A percentile compares a stretch with the other conserved stretches of the same genome.
phyloP scores from a whole-genome alignment of 2,113 vertebrate species.

The Anarhynchus alexandrinus region DNA sequence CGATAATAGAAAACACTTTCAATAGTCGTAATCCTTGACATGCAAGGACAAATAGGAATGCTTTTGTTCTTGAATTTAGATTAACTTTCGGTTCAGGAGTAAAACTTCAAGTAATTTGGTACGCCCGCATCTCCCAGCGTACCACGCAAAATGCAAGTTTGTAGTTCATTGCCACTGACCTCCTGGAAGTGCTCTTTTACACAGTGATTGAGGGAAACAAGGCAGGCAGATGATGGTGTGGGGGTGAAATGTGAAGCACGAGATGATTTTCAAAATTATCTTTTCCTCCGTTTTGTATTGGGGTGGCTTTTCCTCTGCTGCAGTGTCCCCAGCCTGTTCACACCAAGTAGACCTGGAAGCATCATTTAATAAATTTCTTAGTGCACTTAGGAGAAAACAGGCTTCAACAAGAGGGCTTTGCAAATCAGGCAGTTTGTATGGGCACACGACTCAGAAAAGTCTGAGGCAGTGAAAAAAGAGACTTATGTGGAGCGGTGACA shows the following conservation, averaged over 20 bases:
- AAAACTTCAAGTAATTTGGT: neutral
- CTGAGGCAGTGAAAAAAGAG: neutral
- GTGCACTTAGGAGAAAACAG: neutral
- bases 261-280: neutral
- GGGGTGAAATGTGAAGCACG: neutral
- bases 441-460: neutral
- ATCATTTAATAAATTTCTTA: rapidly evolving
- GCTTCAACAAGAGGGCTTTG: slow-evolving; percentile 23
- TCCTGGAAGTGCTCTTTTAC: neutral
- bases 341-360: neutral
- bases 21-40: slow-evolving; percentile 86
- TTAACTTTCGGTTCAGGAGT: slow-evolving; percentile 64
- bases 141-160: neutral
- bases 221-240: rapidly evolving
- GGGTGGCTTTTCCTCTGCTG: neutral
- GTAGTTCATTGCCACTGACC: neutral
- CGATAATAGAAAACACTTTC: slow-evolving; percentile 83
- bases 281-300: rapidly evolving
- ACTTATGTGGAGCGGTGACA: neutral
- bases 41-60: slow-evolving; percentile 85
- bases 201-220: neutral
- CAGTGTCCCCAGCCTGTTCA: neutral
- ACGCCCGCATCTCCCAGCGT: neutral
- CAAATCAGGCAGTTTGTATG: neutral
- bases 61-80: slow-evolving; percentile 87